Base-by-base conservation (phyloP, 2,113 vertebrate species). In the Rhombomys opimus region DNA sequence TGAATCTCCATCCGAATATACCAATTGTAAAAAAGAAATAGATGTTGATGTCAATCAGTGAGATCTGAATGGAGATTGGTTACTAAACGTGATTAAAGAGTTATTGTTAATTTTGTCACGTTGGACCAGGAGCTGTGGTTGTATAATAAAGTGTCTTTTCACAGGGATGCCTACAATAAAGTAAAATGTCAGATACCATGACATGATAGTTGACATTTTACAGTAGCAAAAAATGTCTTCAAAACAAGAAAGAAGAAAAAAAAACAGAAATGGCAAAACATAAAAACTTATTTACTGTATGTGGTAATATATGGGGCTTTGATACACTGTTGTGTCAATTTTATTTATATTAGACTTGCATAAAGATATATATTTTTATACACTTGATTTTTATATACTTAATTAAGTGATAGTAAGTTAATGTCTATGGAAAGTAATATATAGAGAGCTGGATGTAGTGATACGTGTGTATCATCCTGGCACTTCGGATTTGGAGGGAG, bases 21-120 rank as follows among this genome's bases (percentile, higher is more conserved):
- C 77, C 30, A 68, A 84, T 76, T 90, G 0, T 63, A 86, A 93
- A 52, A 65, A 95, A 61, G 77, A 86, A 88, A 72, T 67, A 8
- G 5, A 25, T 77, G 82, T 30, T 54, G 30, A 73, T 50, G n/a
- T 23, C 87, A 63, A 15, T 32, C 35, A 50, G 63, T 41, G 68
- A 92, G 46, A 93, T 67, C 30, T 96, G 50, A 89, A 72, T 92
- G 70, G 25, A 90, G 35, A 68, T 77, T 38, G 25, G 46, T 35
- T 89, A 50, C 70, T 65, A 88, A 52, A 63, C 18, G 11, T 80
- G 41, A 92, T 38, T 85, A 81, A 90, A 92, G 63, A 72, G 81
- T 81, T 78, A 54, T 15, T 76, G 27, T 85, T 57, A 35, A 65
- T 68, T 80, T 70, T 65, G 32, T 41, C 88, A 38, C 10, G 12